Base-by-base conservation (phyloP, 2,888 invertebrate species). In the Carterocephalus palaemon region DNA sequence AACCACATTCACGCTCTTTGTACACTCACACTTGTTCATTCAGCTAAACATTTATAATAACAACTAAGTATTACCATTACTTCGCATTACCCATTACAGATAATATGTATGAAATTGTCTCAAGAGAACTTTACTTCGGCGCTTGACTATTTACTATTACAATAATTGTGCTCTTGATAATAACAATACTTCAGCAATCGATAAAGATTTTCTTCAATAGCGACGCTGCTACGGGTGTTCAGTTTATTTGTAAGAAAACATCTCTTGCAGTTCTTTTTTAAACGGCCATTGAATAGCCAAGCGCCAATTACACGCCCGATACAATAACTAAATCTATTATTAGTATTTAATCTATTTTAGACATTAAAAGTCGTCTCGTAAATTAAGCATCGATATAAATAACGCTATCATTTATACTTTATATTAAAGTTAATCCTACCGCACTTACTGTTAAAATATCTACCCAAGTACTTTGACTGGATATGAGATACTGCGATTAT, bases 11-110 rank as follows among this genome's bases (percentile, higher is more conserved):
- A 84, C 72, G 56, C 85, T 49, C 70, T 77, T 73, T 77, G 70
- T 75, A 81, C 84, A 84, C 86, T 82, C 79, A 76, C 84, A 71
- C 85, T 68, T 69, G 64, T 65, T 78, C 83, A 75, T 70, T 78
- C 84, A 75, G 76, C 86, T 86, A 86, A 84, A 86, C 85, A 86
- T 85, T 85, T 85, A 86, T 82, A 72, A 68, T 86, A 86, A 85
- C 84, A 82, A 78, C 86, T 86, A 86, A 75, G 67, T 75, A 74
- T 76, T 74, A 76, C 72, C 64, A 74, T 77, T 79, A 82, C 69
- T 65, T 73, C 67, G 60, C 61, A 74, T 77, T 75, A 81, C 69
- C 79, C 70, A 60, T 75, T 78, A 75, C 73, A 77, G 82, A 79
- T 77, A 81, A 79, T 71, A 76, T 74, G 60, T 65, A 64, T 61